Evolutionary conservation across 2,797 vertebrate species (phyloP), one percentile per base, ranked within the genome.

Genomic region (Diplodus sargus): DNA sequence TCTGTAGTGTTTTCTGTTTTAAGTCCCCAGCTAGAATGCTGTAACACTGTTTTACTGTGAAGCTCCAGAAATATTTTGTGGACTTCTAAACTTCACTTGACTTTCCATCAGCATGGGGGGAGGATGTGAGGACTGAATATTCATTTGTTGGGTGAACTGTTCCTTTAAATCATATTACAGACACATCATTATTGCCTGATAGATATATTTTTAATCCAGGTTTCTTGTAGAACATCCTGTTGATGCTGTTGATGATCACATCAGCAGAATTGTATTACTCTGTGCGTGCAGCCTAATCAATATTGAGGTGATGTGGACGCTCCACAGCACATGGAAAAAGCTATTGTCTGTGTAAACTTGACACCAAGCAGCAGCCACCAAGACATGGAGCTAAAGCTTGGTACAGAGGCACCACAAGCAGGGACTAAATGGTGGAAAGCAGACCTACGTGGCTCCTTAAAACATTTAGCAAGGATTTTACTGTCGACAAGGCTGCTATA

Each of bases 401-500:
- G 49, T 48, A 39, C 30, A 28, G 49, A 14, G 34, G 34, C 25
- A n/a, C 22, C 25, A 60, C 57, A 52, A 65, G 63, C 45, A 18
- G 5, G 15, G 39, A 49, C 15, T 18, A n/a, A 18, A 58, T 1
- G 12, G 0, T 11, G 70, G 54, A 47, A 69, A 42, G 20, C 47
- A 72, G 20, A 58, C 45, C 3, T 59, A 10, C 60, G 42, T 25
- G 20, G 12, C 16, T 74, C 57, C 63, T 34, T 42, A 4, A 20
- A 63, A 70, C 39, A 65, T 5, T 54, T 53, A 42, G 12, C 17
- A 13, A 43, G n/a, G 23, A n/a, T 25, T 80, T 71, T 28, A 76
- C 22, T 49, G 49, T 28, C 3, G 62, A 71, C 56, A 56, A 20
- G 60, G 43, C 67, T 34, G 23, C 60, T 60, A 30, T 66, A 54